Base-by-base conservation (phyloP, 2,797 vertebrate species). In the Pangasius macronema region DNA sequence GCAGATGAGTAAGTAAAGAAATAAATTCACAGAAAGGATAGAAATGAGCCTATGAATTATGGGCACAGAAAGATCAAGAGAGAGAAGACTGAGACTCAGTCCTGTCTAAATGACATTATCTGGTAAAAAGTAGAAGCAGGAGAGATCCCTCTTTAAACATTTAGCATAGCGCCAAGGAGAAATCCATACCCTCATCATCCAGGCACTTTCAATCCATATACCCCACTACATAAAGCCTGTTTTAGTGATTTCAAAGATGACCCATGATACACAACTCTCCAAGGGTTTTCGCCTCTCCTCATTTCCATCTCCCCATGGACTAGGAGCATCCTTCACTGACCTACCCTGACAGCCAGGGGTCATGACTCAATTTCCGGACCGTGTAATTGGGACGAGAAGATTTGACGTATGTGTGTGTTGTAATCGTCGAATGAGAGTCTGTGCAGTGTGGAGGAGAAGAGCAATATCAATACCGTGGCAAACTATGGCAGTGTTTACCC, bases 161-260 rank as follows among this genome's bases (percentile, higher is more conserved):
- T 79, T 55, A 89, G 13, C 59, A 57, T 72, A 51, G 51, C 24
- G 24, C 10, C 83, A 49, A 42, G 42, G 20, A 89, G 73, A 87
- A 87, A 88, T 85, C 88, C 65, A 85, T 85, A 83, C 83, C 83
- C 85, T 82, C 72, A 85, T 67, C 73, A 63, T 55, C 67, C 67
- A 65, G 46, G 63, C 83, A 70, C 76, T 88, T 87, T 76, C 42
- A 73, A 83, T 73, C 75, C 79, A 55, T 39, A 82, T 53, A 59
- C 49, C 85, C 84, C 30, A 80, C 83, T 81, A 82, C 85, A 88
- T 80, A 80, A 87, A 90, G 39, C 42, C 55, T 63, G 63, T 83
- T 83, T 84, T 84, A 85, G 89, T 87, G 86, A 88, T 81, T 90
- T 88, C 77, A 85, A 88, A 90, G 89, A 85, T 88, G 91, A 89